These are phyloP conservation scores for Phycodurus eques DNA, from an alignment of 2,113 vertebrate genomes.

Conservation along the genomic window DNA sequence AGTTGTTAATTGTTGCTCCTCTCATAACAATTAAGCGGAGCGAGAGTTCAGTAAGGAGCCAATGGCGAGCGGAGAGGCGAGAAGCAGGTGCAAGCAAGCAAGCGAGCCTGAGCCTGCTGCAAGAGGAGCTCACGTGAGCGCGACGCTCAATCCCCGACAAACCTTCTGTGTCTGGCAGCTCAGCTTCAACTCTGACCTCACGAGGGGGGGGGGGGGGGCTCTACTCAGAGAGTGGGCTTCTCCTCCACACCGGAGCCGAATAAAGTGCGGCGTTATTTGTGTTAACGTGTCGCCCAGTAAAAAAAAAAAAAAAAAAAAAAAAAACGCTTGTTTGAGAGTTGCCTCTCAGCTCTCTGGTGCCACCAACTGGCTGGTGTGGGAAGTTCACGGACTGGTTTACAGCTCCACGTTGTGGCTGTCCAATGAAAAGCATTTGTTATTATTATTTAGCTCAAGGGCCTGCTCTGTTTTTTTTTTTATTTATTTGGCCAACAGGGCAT, in stretches of 20 bases:
- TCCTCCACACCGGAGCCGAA: constrained; percentile 22
- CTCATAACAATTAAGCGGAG: neutral
- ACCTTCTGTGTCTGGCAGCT: constrained; percentile 32
- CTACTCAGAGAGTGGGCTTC: constrained; percentile 10
- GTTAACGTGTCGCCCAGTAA: constrained; percentile 39
- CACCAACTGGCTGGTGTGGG: constrained; percentile 47
- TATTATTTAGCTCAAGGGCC: too few relatives aligned
- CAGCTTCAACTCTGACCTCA: constrained; percentile 54
- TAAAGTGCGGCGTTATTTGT: constrained; percentile 55
- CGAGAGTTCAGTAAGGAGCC: neutral
- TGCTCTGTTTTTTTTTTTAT: too few relatives aligned
- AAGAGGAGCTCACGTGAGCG: constrained; percentile 12
- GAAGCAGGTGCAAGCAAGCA: constrained; percentile 52
- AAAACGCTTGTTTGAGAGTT: constrained; percentile 59
- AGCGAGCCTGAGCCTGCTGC: constrained; percentile 5
- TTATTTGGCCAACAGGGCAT: too few relatives aligned
- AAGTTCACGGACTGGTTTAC: constrained; percentile 4
- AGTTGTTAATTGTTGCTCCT: too few relatives aligned
- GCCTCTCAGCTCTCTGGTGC: constrained; percentile 47
- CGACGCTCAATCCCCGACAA: constrained; percentile 33
- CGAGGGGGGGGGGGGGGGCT: constrained; percentile 6
- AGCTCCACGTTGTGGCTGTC: neutral
- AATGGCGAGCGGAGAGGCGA: neutral
- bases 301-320: constrained; percentile 12
- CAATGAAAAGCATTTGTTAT: neutral